Base-by-base conservation (phyloP, 2,888 invertebrate species). In the Ophraella communa region DNA sequence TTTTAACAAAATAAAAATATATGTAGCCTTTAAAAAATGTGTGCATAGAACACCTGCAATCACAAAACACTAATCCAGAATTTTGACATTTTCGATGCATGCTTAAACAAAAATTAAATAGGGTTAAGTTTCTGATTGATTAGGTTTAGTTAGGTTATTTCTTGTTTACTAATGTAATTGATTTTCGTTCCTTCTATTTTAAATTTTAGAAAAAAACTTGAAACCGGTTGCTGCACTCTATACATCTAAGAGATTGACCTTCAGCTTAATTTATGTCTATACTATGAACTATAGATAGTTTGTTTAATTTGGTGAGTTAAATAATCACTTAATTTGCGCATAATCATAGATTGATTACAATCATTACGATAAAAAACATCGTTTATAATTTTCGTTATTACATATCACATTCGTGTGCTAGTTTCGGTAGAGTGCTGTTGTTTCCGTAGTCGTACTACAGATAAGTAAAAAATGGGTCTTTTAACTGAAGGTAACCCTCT, bases 381-480 rank as follows among this genome's bases (percentile, higher is more conserved):
- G 11, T 39, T 35, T 58, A 33, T 35, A 35, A 18, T 8, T 47
- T 24, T 24, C 3, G 4, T 35, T 58, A 59, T 30, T 59, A 59
- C 59, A 59, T 52, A 59, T 39, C 59, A 59, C 27, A 60, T 52
- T 52, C 20, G 23, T n/a, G 27, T 60, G 8, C 7, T 27, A 11
- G 23, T 21, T 2, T 5, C 1, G 11, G n/a, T 21, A 11, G 18
- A 21, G 45, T 23, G 45, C 21, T 23, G n/a, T n/a, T n/a, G 23
- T 47, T 47, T 30, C n/a, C 11, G 18, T n/a, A 4, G 8, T 18
- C 42, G 47, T 23, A 1, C 10, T 47, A 21, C 47, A 10, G 18
- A 14, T 47, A 17, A 54, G 49, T 42, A 10, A 58, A 62, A 54
- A 11, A 64, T 64, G 63, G 63, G 63, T 44, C 45, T 64, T 8